These are phyloP conservation scores for Lathronympha strigana DNA, from an alignment of 2,888 invertebrate species.

Conservation along the genomic window DNA sequence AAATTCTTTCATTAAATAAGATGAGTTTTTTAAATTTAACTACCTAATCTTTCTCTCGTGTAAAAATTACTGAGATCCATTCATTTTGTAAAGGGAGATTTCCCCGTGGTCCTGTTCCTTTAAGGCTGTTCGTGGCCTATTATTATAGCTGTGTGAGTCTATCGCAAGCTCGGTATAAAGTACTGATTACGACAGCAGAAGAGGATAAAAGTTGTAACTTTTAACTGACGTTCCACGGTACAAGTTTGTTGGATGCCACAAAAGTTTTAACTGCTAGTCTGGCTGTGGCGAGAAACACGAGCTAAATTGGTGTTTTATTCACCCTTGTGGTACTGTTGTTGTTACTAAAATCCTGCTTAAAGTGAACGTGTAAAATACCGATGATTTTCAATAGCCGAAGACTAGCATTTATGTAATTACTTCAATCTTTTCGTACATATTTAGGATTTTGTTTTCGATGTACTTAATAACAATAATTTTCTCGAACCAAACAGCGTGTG, in stretches of 20 bases:
- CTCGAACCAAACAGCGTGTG: too few species aligned
- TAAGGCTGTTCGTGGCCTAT: conserved; percentile 29
- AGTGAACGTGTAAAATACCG: too few species aligned
- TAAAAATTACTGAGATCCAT: conserved; percentile 30
- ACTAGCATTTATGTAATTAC: too few species aligned
- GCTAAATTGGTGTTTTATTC: neutral
- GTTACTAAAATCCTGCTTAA: too few species aligned
- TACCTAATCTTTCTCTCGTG: conserved; percentile 17
- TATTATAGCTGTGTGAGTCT: conserved; percentile 29
- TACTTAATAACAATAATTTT: too few species aligned
- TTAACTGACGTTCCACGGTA: conserved; percentile 48
- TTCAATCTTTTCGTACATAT: too few species aligned
- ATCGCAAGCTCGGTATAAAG: conserved; percentile 38
- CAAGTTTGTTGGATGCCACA: conserved; percentile 51
- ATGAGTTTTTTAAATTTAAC: too few species aligned
- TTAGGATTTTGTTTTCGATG: too few species aligned
- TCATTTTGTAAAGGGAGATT: conserved; percentile 34
- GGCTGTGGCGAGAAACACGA: conserved; percentile 40
- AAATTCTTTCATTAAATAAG: neutral
- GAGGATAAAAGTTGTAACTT: conserved; percentile 41
- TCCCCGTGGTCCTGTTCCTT: conserved; percentile 38
- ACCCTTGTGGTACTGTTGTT: neutral
- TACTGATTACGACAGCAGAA: conserved; percentile 46
- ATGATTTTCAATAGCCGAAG: too few species aligned
- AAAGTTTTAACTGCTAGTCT: conserved; percentile 55